A percentile compares a stretch with the other conserved stretches of the same genome.
phyloP scores from a whole-genome alignment of 2,888 invertebrate species.

The Cecidostiba fungosa region DNA sequence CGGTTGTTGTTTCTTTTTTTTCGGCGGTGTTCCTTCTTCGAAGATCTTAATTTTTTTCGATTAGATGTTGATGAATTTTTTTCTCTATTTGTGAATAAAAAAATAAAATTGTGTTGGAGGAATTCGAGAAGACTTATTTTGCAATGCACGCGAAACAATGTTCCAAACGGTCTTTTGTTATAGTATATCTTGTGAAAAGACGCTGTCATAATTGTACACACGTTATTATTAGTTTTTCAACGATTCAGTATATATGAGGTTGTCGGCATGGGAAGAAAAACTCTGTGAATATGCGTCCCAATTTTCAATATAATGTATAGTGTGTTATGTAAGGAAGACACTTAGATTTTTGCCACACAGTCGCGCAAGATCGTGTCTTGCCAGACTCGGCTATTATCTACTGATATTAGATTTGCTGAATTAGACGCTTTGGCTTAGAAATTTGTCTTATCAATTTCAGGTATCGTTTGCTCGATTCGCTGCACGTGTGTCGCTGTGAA shows the following conservation, averaged over 20 bases:
- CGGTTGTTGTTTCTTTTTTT: not conserved
- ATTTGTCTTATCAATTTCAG: not conserved
- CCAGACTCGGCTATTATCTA: constrained; percentile 36
- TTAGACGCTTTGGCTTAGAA: not conserved
- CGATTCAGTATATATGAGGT: not conserved
- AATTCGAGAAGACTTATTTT: not conserved
- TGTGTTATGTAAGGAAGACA: constrained; percentile 24
- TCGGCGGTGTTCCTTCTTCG: not conserved
- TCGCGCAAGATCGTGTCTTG: not conserved
- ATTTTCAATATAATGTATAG: constrained; percentile 25
- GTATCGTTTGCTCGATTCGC: not conserved
- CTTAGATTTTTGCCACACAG: constrained; percentile 13
- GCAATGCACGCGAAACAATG: not conserved
- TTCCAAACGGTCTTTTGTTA: not conserved
- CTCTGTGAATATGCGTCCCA: constrained; percentile 27
- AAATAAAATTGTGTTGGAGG: too few species aligned
- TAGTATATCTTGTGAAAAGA: not conserved
- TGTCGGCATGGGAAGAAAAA: constrained; percentile 29
- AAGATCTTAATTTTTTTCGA: not conserved
- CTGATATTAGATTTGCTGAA: constrained; percentile 15
- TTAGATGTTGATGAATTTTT: not conserved
- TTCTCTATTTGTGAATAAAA: too few species aligned
- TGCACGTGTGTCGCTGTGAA: too few species aligned
- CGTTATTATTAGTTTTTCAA: constrained; percentile 16
- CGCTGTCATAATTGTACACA: not conserved